Conservation (phyloP, 2,888 invertebrate genomes). For the Sesamia inferens region DNA sequence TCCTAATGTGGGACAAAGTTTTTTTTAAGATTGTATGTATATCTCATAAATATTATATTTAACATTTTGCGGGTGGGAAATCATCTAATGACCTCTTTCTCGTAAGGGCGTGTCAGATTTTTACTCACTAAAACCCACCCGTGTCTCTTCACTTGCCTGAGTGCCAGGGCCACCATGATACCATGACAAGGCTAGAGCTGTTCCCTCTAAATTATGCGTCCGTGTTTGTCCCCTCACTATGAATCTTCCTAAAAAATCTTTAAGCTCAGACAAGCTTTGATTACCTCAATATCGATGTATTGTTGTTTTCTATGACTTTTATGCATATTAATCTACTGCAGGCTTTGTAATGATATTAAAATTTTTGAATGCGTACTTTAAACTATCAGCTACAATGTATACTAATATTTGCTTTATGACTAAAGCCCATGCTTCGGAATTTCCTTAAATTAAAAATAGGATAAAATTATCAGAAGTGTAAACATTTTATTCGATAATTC, state of each 20-base stretch:
- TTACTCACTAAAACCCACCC: too few relatives aligned
- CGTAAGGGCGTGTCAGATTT: too few relatives aligned
- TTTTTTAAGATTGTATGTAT: too few relatives aligned
- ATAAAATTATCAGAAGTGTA: background rate
- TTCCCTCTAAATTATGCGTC: slow-evolving; percentile 25
- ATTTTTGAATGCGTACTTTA: slow-evolving; percentile 42
- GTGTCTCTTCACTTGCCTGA: too few relatives aligned
- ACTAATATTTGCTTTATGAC: background rate
- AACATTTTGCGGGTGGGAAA: too few relatives aligned
- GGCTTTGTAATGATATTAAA: slow-evolving; percentile 5
- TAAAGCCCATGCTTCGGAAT: background rate
- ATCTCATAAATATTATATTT: too few relatives aligned
- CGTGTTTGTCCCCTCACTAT: slow-evolving; percentile 14
- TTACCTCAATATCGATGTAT: slow-evolving; percentile 32
- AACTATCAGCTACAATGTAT: slow-evolving; percentile 54
- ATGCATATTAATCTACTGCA: slow-evolving; percentile 36
- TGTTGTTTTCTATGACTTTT: slow-evolving; percentile 41
- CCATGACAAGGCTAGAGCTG: background rate
- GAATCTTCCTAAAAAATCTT: slow-evolving; percentile 34
- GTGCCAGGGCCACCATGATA: background rate
- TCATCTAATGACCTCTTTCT: too few relatives aligned
- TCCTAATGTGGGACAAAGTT: too few relatives aligned
- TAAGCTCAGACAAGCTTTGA: slow-evolving; percentile 26
- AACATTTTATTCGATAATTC: too few relatives aligned
- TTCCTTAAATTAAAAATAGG: slow-evolving; percentile 4